phyloP scores from a whole-genome alignment of 2,113 vertebrate genomes.

The Proterorhinus semilunaris region DNA sequence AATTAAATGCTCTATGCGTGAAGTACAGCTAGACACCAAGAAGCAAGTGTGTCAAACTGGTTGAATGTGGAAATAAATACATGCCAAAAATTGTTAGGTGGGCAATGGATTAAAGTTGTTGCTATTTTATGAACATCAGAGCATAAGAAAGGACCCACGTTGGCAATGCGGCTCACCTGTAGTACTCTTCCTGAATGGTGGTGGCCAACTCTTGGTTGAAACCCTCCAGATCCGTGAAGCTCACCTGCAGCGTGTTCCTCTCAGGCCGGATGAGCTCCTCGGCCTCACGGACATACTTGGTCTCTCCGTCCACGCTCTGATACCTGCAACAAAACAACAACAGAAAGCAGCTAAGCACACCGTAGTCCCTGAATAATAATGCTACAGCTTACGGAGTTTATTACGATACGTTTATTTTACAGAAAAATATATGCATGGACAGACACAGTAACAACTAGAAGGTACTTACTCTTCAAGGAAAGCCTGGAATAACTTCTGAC shows the following conservation, averaged over 20 bases:
- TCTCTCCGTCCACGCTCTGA: conserved; percentile 88
- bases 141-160: no score
- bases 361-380: background rate
- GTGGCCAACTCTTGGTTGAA: conserved; percentile 98
- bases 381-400: background rate
- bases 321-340: conserved; percentile 73
- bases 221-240: conserved; percentile 90
- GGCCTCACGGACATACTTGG: conserved; percentile 89
- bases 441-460: background rate
- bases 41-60: no score
- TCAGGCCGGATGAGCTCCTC: conserved; percentile 96
- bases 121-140: no score
- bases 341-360: background rate
- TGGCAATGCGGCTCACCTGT: conserved; percentile 78
- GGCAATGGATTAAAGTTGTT: no score
- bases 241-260: conserved; percentile 92
- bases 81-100: no score
- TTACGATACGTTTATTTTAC: background rate
- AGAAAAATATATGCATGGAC: background rate
- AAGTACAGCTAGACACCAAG: no score
- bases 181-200: conserved; percentile 95
- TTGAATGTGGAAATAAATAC: no score
- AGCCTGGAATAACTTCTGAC: conserved; percentile 95
- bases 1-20: no score
- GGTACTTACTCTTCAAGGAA: conserved; percentile 96